Evolutionary conservation across 2,888 invertebrate genomes (phyloP), one percentile per base, ranked within the genome.

Genomic region (Lithophane socia): DNA sequence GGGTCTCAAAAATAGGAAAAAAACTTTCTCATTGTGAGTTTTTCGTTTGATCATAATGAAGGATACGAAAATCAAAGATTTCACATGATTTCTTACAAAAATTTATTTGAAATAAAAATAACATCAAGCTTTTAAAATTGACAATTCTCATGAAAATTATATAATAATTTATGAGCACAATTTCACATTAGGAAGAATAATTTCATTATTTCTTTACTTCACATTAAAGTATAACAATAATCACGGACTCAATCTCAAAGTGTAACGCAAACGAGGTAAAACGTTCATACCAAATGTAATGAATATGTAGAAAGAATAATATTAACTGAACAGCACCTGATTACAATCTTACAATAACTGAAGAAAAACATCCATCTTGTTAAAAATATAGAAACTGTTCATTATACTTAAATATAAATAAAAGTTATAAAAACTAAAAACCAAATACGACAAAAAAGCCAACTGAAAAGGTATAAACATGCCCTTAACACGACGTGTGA

Each of bases 81-180:
- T 72, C 75, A 84, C 18, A 52, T 52, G 54, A 83, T 80, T 94
- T 92, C 90, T 94, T 95, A 95, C 92, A 95, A 96, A 96, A 95
- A 95, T 84, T 95, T 96, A 96, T 95, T 91, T 90, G 94, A 95
- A 96, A 95, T 95, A 94, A 96, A 95, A 96, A 94, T 95, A 96
- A 96, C 96, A 96, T 96, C 94, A 96, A 96, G 96, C 95, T 92
- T 95, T 94, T 92, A 94, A 95, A 96, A 96, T 96, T 96, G 96
- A 96, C 96, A 94, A 92, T 93, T 91, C 92, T 94, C 92, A 92
- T 93, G 93, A 92, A 96, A 95, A 94, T 93, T 91, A 94, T 93
- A 93, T 90, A 91, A 94, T 93, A 94, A 94, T 94, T 95, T 94
- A 95, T 95, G 96, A 96, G 96, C 96, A 95, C 92, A 94, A 93